These are phyloP conservation scores for Anastrepha obliqua DNA, from an alignment of 1,140 invertebrate species.

Conservation along the genomic window DNA sequence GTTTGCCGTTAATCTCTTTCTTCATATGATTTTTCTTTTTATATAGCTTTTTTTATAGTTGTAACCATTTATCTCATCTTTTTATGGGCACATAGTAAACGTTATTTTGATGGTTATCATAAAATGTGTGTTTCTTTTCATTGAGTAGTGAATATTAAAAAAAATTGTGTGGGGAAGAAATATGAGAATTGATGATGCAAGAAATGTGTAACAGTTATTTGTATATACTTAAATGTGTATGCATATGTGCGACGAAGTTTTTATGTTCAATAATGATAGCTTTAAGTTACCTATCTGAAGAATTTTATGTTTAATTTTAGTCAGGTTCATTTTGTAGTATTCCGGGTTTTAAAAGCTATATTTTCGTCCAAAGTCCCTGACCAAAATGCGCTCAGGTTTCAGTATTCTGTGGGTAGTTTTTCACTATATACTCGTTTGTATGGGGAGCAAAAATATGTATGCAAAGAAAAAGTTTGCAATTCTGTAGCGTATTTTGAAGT, in stretches of 20 bases:
- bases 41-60: neutral
- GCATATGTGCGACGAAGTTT: neutral
- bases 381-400: too few relatives aligned
- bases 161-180: neutral
- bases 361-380: too few relatives aligned
- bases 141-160: neutral
- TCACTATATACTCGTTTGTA: too few relatives aligned
- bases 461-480: too few relatives aligned
- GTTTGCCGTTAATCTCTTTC: constrained; percentile 15
- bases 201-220: constrained; percentile 30
- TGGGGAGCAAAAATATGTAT: too few relatives aligned
- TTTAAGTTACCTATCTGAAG: neutral
- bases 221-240: neutral
- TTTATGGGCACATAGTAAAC: constrained; percentile 18
- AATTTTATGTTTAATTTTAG: neutral
- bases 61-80: neutral
- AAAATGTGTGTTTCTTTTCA: neutral
- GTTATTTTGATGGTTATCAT: constrained; percentile 27
- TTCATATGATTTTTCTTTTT: neutral
- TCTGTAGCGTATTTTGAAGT: too few relatives aligned
- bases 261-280: neutral
- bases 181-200: constrained; percentile 29
- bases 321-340: neutral
- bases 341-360: too few relatives aligned
- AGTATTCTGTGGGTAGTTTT: too few relatives aligned